phyloP scores from a whole-genome alignment of 2,113 vertebrate species.

The Zootoca vivipara region DNA sequence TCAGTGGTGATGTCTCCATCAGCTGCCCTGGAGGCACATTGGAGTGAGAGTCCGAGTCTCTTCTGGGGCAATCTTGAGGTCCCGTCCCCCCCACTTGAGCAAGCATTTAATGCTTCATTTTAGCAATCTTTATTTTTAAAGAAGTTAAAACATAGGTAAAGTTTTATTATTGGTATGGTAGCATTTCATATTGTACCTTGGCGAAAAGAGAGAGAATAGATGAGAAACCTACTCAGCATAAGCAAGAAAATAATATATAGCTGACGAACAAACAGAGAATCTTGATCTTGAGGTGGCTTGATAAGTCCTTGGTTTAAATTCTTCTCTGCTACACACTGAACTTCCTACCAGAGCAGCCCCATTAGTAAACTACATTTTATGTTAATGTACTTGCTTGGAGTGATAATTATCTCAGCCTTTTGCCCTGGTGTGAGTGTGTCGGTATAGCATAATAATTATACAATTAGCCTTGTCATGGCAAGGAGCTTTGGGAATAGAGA shows the following conservation, averaged over 20 bases:
- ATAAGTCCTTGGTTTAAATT: slow-evolving; percentile 52
- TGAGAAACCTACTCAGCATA: neutral
- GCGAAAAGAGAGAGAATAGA: neutral
- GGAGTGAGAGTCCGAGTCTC: neutral
- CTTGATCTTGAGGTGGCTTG: neutral
- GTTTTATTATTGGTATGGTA: neutral
- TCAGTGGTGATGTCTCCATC: neutral
- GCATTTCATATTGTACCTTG: neutral
- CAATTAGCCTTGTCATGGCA: slow-evolving; percentile 75
- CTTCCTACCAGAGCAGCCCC: slow-evolving; percentile 45
- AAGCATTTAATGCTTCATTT: neutral
- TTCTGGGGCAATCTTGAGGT: neutral
- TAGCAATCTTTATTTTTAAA: neutral
- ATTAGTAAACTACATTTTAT: slow-evolving; percentile 66
- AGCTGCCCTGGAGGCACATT: neutral
- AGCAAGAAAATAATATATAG: neutral
- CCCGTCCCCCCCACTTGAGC: neutral
- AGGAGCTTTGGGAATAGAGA: slow-evolving; percentile 65
- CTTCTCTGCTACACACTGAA: slow-evolving; percentile 25
- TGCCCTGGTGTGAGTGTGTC: slow-evolving; percentile 49
- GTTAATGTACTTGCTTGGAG: slow-evolving; percentile 71
- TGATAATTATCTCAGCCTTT: slow-evolving; percentile 58
- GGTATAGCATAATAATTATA: slow-evolving; percentile 63
- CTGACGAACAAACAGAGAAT: neutral
- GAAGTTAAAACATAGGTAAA: neutral